Conservation (phyloP, 2,797 vertebrate genomes). For the Tapirus indicus region DNA sequence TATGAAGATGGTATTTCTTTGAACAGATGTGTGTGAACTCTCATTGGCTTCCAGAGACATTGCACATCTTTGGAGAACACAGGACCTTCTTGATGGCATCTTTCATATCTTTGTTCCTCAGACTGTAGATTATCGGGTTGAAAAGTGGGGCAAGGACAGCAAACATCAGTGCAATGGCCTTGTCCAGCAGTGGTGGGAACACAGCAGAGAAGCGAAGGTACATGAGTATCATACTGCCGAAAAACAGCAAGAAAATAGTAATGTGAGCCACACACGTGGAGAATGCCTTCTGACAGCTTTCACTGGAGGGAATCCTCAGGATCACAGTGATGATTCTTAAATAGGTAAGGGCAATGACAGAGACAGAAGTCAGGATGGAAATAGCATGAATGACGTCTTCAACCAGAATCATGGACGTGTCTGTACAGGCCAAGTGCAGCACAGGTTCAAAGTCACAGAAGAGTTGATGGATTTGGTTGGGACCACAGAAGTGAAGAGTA, state of each 20-base stretch:
- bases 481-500: constrained; percentile 66
- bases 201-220: constrained; percentile 69
- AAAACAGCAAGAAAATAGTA: constrained; percentile 69
- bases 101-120: constrained; percentile 78
- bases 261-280: constrained; percentile 61
- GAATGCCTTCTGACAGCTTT: constrained; percentile 62
- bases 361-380: constrained; percentile 60
- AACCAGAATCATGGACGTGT: constrained; percentile 60
- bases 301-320: constrained; percentile 17
- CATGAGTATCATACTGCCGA: constrained; percentile 60
- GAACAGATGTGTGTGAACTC: background rate
- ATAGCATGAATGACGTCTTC: constrained; percentile 73
- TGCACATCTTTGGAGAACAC: background rate
- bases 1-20: background rate
- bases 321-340: constrained; percentile 42
- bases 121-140: constrained; percentile 72
- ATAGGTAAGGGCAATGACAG: constrained; percentile 66
- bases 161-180: constrained; percentile 58
- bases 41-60: background rate
- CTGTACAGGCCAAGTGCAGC: constrained; percentile 72
- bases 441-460: constrained; percentile 80
- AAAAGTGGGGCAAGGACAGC: constrained; percentile 69
- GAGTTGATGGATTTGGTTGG: constrained; percentile 71
- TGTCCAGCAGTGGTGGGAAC: constrained; percentile 40
- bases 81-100: constrained; percentile 62